Conservation (phyloP, 2,888 invertebrate genomes). For the Acrocyrtus sp. region DNA sequence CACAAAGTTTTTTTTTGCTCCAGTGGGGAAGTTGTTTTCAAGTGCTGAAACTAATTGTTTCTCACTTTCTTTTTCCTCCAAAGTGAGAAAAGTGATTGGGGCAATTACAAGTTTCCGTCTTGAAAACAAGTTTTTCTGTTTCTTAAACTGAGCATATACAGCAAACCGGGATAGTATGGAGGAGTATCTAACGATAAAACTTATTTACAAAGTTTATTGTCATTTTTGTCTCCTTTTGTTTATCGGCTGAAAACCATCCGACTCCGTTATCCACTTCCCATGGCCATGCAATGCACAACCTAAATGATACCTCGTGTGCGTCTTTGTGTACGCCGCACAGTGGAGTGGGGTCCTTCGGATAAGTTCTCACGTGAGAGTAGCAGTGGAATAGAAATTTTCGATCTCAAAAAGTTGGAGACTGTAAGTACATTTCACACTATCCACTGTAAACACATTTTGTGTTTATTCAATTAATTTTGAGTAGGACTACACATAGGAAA, state of each 20-base stretch:
- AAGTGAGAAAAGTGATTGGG: background rate
- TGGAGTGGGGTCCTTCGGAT: slow-evolving; percentile 92
- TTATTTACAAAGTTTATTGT: background rate
- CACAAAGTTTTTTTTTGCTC: background rate
- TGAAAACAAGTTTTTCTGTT: background rate
- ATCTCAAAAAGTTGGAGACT: slow-evolving; percentile 74
- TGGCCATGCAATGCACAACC: no score
- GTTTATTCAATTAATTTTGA: background rate
- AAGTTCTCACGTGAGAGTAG: slow-evolving; percentile 78
- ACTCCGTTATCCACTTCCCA: slow-evolving; percentile 50
- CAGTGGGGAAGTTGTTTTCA: background rate
- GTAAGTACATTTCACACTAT: slow-evolving; percentile 64
- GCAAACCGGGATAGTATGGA: background rate
- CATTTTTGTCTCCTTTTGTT: slow-evolving; percentile 11
- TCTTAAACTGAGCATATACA: background rate
- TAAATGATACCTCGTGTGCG: slow-evolving; percentile 48
- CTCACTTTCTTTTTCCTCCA: background rate
- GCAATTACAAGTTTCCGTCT: background rate
- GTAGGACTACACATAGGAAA: background rate
- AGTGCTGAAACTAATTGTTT: background rate
- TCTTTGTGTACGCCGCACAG: slow-evolving; percentile 70
- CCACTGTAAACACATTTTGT: background rate
- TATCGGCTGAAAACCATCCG: no score
- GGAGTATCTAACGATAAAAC: background rate
- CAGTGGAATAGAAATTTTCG: slow-evolving; percentile 77